Percentiles rank a stretch among this genome's conserved stretches.
These are phyloP conservation scores for Dryobotodes eremita DNA, from an alignment of 2,888 invertebrate genomes.

Conservation along the genomic window DNA sequence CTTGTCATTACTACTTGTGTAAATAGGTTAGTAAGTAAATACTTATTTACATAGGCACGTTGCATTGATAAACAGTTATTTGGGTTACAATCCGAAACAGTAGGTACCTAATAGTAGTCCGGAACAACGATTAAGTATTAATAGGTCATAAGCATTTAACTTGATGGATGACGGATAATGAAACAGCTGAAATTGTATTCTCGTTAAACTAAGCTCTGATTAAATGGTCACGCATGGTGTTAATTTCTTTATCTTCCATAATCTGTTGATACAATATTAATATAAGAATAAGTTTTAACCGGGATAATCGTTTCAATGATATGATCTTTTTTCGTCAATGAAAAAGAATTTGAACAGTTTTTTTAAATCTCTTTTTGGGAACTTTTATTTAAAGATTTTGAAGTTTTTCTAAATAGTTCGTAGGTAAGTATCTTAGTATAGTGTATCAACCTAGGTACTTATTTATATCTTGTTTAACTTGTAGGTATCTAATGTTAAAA, in stretches of 20 bases:
- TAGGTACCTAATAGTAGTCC: conserved; percentile 4
- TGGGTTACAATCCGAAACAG: conserved; percentile 40
- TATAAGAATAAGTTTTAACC: conserved; percentile 51
- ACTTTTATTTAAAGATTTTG: not conserved
- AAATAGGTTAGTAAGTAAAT: not conserved
- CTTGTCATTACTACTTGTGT: not conserved
- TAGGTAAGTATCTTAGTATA: too few species aligned
- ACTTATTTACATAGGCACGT: conserved; percentile 7
- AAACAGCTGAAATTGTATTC: conserved; percentile 16
- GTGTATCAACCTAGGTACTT: not conserved
- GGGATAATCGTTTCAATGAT: conserved; percentile 47
- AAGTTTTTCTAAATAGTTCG: not conserved
- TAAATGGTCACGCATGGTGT: conserved; percentile 76
- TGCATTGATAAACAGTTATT: conserved; percentile 49
- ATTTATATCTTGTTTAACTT: conserved; percentile 6
- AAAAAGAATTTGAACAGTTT: not conserved
- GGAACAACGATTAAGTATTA: conserved; percentile 29
- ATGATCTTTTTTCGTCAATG: conserved; percentile 8
- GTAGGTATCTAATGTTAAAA: conserved; percentile 20
- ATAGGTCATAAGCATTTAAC: conserved; percentile 32
- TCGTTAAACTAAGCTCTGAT: conserved; percentile 69
- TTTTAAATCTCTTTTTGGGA: not conserved
- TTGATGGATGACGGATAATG: conserved; percentile 2
- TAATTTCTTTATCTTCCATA: conserved; percentile 67
- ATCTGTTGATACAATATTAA: too few species aligned